Evolutionary conservation across 1,140 invertebrate genomes (phyloP).

Genomic region (Brachionus plicatilis): DNA sequence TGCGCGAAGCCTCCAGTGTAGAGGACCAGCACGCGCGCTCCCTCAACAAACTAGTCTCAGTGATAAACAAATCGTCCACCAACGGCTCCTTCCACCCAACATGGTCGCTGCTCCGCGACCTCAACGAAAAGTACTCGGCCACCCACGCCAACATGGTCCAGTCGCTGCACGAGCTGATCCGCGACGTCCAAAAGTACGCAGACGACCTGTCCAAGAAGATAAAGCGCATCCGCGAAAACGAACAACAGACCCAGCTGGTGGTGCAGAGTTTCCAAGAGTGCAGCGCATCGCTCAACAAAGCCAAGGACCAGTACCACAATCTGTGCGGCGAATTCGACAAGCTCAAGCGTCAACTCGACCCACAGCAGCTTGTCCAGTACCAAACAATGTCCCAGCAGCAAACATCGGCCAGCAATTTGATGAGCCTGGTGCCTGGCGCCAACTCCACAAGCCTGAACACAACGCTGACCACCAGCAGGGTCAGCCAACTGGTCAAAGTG

Average conservation of each 20-base stretch:
- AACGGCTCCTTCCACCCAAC: conserved; percentile 20
- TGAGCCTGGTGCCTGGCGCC: not conserved
- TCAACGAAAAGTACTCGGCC: conserved; percentile 10
- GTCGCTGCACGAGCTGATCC: not conserved
- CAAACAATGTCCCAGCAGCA: conserved; percentile 20
- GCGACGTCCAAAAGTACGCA: conserved; percentile 22
- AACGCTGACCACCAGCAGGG: not conserved
- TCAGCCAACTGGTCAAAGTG: not conserved
- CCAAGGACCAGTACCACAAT: conserved; percentile 33
- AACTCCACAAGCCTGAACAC: not conserved
- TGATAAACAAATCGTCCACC: conserved; percentile 17
- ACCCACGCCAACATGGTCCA: not conserved
- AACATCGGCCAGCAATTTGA: not conserved
- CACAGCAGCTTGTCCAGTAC: conserved; percentile 13
- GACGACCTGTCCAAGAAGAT: conserved; percentile 37
- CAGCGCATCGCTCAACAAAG: not conserved
- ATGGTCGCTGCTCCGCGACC: conserved; percentile 2
- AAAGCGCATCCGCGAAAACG: conserved; percentile 26
- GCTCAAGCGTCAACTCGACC: not conserved
- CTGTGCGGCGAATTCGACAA: conserved; percentile 31
- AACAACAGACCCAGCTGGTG: conserved; percentile 6
- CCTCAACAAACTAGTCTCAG: not conserved
- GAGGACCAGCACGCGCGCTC: conserved; percentile 5
- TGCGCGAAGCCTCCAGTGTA: not conserved
- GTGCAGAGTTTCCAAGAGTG: conserved; percentile 27